These are phyloP conservation scores for Hoplostethus mediterraneus DNA, from an alignment of 2,797 vertebrate species.

Conservation along the genomic window DNA sequence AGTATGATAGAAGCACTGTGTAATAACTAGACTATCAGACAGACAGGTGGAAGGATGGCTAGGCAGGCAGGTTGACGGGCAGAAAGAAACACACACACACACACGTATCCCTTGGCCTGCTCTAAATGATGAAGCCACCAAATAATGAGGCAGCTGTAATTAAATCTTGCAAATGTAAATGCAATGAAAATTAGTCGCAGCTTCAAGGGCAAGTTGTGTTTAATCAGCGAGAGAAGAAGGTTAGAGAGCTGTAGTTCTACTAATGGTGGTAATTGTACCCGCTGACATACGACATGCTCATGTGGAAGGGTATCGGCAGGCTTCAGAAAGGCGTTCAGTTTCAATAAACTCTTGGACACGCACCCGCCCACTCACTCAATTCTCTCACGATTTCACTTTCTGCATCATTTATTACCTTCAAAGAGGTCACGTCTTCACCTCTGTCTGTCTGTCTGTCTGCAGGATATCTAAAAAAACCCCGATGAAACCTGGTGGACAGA, in stretches of 20 bases:
- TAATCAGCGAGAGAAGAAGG: slow-evolving; percentile 52
- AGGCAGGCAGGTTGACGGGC: slow-evolving; percentile 43
- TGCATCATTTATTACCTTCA: no score
- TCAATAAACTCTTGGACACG: no score
- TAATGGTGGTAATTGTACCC: slow-evolving; percentile 21
- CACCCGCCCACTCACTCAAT: no score
- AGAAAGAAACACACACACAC: slow-evolving; percentile 20
- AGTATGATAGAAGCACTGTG: slow-evolving; percentile 29
- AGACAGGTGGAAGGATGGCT: not conserved
- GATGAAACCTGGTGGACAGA: no score
- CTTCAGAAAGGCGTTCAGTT: no score
- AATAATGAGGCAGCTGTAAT: slow-evolving; percentile 73
- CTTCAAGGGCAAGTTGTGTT: slow-evolving; percentile 62
- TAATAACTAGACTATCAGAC: slow-evolving; percentile 37
- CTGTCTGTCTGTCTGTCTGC: no score
- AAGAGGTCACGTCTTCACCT: no score
- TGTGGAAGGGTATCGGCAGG: no score
- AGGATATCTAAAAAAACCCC: no score
- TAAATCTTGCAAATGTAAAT: slow-evolving; percentile 71
- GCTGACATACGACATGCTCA: slow-evolving; percentile 21
- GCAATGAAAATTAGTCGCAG: slow-evolving; percentile 56
- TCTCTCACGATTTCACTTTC: no score
- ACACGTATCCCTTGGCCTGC: slow-evolving; percentile 33
- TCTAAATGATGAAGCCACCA: slow-evolving; percentile 64
- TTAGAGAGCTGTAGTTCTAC: slow-evolving; percentile 24